Conservation (phyloP, 2,888 invertebrate species). For the Dolichopus griseipennis region DNA sequence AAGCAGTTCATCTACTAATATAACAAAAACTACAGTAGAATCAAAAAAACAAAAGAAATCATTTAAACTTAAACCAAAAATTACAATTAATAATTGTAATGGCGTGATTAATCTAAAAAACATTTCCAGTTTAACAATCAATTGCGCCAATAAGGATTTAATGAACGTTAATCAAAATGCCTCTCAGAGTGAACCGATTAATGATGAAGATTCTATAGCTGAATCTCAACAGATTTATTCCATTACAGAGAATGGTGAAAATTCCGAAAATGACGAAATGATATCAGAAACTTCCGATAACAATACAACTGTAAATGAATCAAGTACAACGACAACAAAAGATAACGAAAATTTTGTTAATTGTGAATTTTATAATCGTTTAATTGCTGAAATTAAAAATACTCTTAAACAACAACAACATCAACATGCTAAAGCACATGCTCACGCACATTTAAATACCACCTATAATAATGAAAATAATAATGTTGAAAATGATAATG, state of each 20-base stretch:
- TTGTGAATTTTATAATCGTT: constrained; percentile 42
- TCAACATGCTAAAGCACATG: neutral
- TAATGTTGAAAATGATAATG: neutral
- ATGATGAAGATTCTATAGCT: constrained; percentile 10
- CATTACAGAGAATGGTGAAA: constrained; percentile 11
- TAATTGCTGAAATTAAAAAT: constrained; percentile 40
- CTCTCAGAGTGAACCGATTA: constrained; percentile 20
- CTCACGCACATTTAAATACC: neutral
- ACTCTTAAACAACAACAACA: constrained; percentile 28
- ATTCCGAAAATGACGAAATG: constrained; percentile 15
- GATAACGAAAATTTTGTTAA: constrained; percentile 28
- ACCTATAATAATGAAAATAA: neutral
- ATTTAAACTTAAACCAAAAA: constrained; percentile 35
- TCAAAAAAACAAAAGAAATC: neutral
- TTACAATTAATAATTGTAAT: constrained; percentile 43
- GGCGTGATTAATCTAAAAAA: constrained; percentile 42
- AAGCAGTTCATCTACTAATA: neutral
- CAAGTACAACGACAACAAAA: constrained; percentile 17
- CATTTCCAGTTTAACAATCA: constrained; percentile 41
- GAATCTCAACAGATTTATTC: neutral
- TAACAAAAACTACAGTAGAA: neutral
- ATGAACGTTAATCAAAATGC: constrained; percentile 27
- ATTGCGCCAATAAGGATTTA: constrained; percentile 35
- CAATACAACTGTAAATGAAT: constrained; percentile 2
- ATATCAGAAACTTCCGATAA: constrained; percentile 9